Evolutionary conservation across 2,888 invertebrate genomes (phyloP), one percentile per base, ranked within the genome.

Genomic region (Caenorhabditis sinica): DNA sequence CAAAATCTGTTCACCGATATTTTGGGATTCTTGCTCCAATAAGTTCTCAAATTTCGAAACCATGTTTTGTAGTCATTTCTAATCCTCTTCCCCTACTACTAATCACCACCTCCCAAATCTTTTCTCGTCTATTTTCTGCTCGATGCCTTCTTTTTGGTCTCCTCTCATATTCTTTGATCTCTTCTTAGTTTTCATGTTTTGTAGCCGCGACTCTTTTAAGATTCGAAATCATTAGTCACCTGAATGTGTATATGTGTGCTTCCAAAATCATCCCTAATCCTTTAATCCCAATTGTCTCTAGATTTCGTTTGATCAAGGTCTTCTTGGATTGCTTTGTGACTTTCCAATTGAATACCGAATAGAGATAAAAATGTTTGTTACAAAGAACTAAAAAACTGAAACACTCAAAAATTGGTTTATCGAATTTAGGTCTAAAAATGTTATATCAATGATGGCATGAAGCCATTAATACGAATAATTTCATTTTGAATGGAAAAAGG

Each of bases 1-100:
- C 6, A n/a, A 13, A 68, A 68, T 23, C 51, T 68, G 1, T 68
- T 68, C 53, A 53, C 68, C 2, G 68, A 68, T 13, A 68, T 68
- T 49, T 23, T 68, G 0, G 20, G 11, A 6, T 68, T 68, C 20
- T 53, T 68, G 40, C 30, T 49, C 23, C 11, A 25, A 23, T 65
- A 45, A 61, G 5, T 63, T 63, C 23, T 8, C 28, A 13, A 4
- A 15, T 56, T 25, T 1, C 23, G 2, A 11, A 45, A 45, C 13
- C 56, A 28, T 56, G 15, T 25, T 56, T 56, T 56, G 56, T 56
- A 56, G 56, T 49, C 49, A 49, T n/a, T n/a, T n/a, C n/a, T n/a
- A 40, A 40, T 49, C 20, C 5, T 49, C 11, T 49, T 5, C 49
- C 15, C 49, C 11, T 49, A 49, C 5, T 49, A n/a, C 49, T 20